Base-by-base conservation (phyloP, 2,888 invertebrate species). In the Cremastinae sp. region DNA sequence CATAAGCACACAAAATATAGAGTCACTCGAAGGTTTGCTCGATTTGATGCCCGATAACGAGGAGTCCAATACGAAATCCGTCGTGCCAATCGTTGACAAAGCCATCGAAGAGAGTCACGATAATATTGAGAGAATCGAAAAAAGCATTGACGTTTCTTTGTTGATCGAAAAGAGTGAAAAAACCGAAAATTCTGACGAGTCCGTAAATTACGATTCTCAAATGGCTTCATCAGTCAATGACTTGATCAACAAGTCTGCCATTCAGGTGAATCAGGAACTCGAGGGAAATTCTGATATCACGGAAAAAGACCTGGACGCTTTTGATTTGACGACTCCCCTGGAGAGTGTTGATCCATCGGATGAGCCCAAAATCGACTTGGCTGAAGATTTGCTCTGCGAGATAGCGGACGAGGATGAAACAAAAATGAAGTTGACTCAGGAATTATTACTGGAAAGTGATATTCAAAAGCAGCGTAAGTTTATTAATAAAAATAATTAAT, bases 1-100 rank as follows among this genome's bases (percentile, higher is more conserved):
- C 0, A 81, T 80, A 12, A 51, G 77, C 7, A 53, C 72, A 10
- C 81, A 82, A 56, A 82, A 80, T 49, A 80, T 81, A 37, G 83
- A 83, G 59, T 80, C 83, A 8, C 58, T 84, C 51, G 83, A 85
- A 59, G 82, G 79, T 41, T 68, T 84, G 35, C 66, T 83, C 9
- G 82, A 66, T 28, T 61, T 84, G 28, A 82, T 83, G 14, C 79
- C 81, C 0, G 79, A 79, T 9, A 66, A 59, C 37, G 75, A 77
- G 12, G 78, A 78, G n/a, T 7, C 74, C 0, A 37, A 39, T 3
- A 43, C 75, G n/a, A 75, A 76, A 49, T 62, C 65, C 2, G 75
- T 74, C 5, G 75, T 71, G 22, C 69, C 79, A 7, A 75, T 74
- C 3, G 59, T 65, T 53, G 64, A 65, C 14, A 73, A 79, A 56